phyloP scores from a whole-genome alignment of 2,888 invertebrate species.

The Lymantria dispar region DNA sequence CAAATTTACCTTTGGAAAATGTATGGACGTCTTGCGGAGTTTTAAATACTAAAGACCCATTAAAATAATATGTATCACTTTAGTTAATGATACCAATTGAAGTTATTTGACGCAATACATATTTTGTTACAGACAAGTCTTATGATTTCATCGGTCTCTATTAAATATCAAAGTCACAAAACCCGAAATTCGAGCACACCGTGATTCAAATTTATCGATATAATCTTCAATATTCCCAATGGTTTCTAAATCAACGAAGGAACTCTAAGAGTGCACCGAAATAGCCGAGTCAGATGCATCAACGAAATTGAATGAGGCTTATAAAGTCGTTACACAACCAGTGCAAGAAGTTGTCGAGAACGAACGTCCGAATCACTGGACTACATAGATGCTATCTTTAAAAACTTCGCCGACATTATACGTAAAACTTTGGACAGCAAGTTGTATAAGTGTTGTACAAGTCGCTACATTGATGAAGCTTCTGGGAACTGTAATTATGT shows the following conservation, averaged over 20 bases:
- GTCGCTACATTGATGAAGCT: conserved; percentile 37
- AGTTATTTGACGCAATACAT: not conserved
- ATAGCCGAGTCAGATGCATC: conserved; percentile 56
- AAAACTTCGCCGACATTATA: conserved; percentile 44
- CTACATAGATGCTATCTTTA: conserved; percentile 56
- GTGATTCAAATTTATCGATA: conserved; percentile 27
- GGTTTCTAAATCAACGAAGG: conserved; percentile 21
- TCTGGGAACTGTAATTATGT: conserved; percentile 54
- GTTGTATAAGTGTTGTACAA: not conserved
- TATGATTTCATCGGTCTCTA: conserved; percentile 4
- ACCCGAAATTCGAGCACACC: conserved; percentile 16
- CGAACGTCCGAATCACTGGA: conserved; percentile 21
- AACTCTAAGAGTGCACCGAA: conserved; percentile 42
- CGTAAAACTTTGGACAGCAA: conserved; percentile 7
- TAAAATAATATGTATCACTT: not conserved
- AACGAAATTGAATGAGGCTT: conserved; percentile 59
- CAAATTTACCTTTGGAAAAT: too few relatives aligned
- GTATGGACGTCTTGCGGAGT: too few relatives aligned
- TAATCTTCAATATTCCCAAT: conserved; percentile 21
- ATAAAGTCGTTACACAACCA: conserved; percentile 65
- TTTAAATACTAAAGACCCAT: not conserved
- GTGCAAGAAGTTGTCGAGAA: conserved; percentile 41
- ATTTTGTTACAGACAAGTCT: not conserved
- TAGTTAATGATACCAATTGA: not conserved
- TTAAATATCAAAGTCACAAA: conserved; percentile 23